A percentile compares a stretch with the other conserved stretches of the same genome.
Conservation (phyloP, 2,113 vertebrate genomes). For the Helogale parvula region DNA sequence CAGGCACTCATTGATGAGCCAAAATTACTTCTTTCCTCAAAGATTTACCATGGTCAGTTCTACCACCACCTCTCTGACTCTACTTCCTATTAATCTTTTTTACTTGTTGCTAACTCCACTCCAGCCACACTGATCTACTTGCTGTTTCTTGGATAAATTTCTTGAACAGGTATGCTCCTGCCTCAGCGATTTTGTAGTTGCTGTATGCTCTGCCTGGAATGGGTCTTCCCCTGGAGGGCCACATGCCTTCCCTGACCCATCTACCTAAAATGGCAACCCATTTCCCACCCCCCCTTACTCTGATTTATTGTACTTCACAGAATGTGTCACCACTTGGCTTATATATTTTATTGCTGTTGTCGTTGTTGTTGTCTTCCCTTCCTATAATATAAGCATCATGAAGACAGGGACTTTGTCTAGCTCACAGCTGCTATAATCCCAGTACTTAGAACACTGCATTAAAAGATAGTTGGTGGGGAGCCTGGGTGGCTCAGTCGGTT, state of each 20-base stretch:
- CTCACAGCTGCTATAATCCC: neutral
- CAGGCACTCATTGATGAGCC: constrained; percentile 39
- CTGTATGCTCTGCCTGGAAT: neutral
- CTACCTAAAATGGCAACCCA: neutral
- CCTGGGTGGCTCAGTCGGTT: too few relatives aligned
- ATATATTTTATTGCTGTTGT: neutral
- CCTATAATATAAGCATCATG: neutral
- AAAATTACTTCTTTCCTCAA: constrained; percentile 19
- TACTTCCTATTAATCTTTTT: neutral
- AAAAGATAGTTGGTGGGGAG: neutral
- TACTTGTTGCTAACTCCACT: neutral
- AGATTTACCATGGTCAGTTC: neutral
- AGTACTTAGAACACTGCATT: neutral
- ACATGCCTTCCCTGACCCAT: neutral
- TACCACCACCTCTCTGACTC: neutral
- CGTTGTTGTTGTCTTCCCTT: neutral
- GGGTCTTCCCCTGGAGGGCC: neutral
- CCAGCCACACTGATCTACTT: neutral
- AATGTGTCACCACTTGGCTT: neutral
- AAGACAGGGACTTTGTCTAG: neutral
- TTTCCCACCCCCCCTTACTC: neutral
- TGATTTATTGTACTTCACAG: constrained; percentile 33
- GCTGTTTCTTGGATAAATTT: neutral
- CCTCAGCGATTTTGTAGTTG: neutral
- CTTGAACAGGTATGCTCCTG: neutral